Evolutionary conservation across 1,140 invertebrate genomes (phyloP), one percentile per base, ranked within the genome.

Genomic region (Drosophila malerkotliana): DNA sequence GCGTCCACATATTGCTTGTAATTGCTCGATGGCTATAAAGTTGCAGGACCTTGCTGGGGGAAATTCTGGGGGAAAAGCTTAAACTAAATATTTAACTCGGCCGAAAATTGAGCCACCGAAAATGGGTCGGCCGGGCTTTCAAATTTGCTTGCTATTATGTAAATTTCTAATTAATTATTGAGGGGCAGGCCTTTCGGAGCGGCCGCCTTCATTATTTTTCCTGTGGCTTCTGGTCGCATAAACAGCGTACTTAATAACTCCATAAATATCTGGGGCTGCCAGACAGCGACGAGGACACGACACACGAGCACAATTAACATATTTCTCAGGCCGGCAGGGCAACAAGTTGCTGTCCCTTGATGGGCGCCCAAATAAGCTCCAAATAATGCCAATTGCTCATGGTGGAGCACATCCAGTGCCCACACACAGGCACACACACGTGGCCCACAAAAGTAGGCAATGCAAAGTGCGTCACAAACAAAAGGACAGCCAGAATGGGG

Each of bases 31-130:
- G 74, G 76, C 80, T 76, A 83, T 84, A 83, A 83, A 83, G 75
- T 76, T 76, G 78, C 78, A 77, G 45, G 58, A 49, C 37, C 18
- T 14, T 37, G 30, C 34, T 37, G 26, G 26, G 26, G 26, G 4
- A n/a, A n/a, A 15, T 8, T 18, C 5, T 44, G 14, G 28, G 39
- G 41, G 15, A 48, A 48, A 55, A 44, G 34, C 63, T 62, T 74
- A 74, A 85, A 75, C 63, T 82, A 85, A 85, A 85, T 78, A 75
- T 84, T 84, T 87, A 81, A 84, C 82, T 85, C 26, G 39, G 69
- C 57, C 72, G 37, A 51, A 76, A 68, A 76, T 68, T 68, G 62
- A 68, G 63, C 39, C 57, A 18, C 45, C n/a, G 53, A 73, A 73
- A 63, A 34, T 63, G 59, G 47, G 9, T 32, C 54, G 34, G 24